phyloP scores from a whole-genome alignment of 2,888 invertebrate genomes.

The Neocrepidodera transversa region DNA sequence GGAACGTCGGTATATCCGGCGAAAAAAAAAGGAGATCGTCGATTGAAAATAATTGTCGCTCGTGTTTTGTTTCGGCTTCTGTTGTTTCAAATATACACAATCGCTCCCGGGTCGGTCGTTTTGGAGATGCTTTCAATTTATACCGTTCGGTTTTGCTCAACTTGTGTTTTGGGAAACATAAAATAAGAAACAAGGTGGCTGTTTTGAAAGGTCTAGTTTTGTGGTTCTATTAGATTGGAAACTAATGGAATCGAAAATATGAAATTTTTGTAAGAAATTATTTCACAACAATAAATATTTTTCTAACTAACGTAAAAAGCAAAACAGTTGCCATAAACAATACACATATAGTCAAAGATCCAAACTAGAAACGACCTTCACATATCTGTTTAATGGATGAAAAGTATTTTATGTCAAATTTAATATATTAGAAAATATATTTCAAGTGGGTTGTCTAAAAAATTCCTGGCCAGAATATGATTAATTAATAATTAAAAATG shows the following conservation, averaged over 20 bases:
- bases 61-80: slow-evolving; percentile 47
- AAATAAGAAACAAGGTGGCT: slow-evolving; percentile 52
- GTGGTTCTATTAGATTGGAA: slow-evolving; percentile 1
- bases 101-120: slow-evolving; percentile 59
- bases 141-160: slow-evolving; percentile 48
- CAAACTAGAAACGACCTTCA: too few species aligned
- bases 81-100: slow-evolving; percentile 42
- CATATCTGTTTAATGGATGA: too few species aligned
- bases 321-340: too few species aligned
- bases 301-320: too few species aligned
- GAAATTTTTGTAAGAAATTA: too few species aligned
- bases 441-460: too few species aligned
- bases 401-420: too few species aligned
- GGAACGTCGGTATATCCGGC: slow-evolving; percentile 16
- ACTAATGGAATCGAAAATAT: not conserved
- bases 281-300: too few species aligned
- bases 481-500: too few species aligned
- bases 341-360: too few species aligned
- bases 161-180: slow-evolving; percentile 59
- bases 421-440: too few species aligned
- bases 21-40: slow-evolving; percentile 50
- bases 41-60: slow-evolving; percentile 62
- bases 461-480: too few species aligned
- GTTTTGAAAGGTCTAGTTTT: slow-evolving; percentile 18
- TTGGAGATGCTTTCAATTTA: slow-evolving; percentile 59